Conservation (phyloP, 2,797 vertebrate species). For the Limosa lapponica region DNA sequence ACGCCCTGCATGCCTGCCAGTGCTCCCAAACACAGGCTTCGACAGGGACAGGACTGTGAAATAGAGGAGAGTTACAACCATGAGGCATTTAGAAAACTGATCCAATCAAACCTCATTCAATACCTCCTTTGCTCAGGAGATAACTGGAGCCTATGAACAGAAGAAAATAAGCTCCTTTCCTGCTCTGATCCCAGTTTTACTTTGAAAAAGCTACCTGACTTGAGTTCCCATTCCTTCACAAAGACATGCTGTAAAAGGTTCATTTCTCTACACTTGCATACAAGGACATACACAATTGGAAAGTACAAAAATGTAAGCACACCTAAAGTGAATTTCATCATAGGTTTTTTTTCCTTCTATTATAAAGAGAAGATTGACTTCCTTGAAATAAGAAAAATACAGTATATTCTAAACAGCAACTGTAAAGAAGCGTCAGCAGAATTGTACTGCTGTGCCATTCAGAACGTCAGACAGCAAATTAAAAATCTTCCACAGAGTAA, state of each 20-base stretch:
- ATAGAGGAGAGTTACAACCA: neutral
- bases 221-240: neutral
- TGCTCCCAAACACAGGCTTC: neutral
- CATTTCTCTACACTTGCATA: neutral
- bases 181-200: neutral
- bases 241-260: neutral
- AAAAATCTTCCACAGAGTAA: neutral
- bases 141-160: neutral
- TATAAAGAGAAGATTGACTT: neutral
- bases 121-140: neutral
- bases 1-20: neutral
- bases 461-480: neutral
- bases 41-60: neutral
- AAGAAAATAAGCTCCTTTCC: neutral
- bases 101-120: neutral
- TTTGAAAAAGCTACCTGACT: neutral
- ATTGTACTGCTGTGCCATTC: neutral
- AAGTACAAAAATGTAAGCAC: neutral
- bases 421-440: neutral
- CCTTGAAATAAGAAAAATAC: neutral
- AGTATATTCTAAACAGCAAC: neutral
- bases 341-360: neutral
- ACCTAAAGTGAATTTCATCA: neutral
- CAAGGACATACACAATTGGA: neutral
- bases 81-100: neutral